Evolutionary conservation across 1,140 invertebrate species (phyloP), one percentile per base, ranked within the genome.

Genomic region (Cyrtorhinus lividipennis): DNA sequence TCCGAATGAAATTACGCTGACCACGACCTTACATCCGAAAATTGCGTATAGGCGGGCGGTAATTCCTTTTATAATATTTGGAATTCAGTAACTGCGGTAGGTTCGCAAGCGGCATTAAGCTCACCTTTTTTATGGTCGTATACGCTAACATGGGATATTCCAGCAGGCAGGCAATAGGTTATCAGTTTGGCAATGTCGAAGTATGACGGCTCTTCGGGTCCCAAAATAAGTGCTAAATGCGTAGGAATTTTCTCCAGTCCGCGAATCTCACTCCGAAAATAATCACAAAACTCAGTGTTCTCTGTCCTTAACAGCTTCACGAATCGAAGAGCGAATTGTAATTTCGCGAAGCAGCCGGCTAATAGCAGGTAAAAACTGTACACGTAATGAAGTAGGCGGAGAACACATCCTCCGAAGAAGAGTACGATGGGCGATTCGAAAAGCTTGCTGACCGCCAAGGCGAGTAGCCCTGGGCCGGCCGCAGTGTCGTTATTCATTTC

Each of bases 91-190:
- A 8, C n/a, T 10, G 38, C n/a, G 8, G n/a, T 8, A 44, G 8
- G 20, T 10, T 10, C 10, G 8, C 8, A 56, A 8, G n/a, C 8
- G 23, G 20, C n/a, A 24, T 12, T 8, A 10, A 12, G n/a, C 67
- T 75, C 78, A 85, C 85, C 84, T 76, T 66, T 64, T 56, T 78
- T 78, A 69, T 79, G 73, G 73, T 86, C 83, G 71, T 85, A 82
- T 69, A 87, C 83, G 69, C 80, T 86, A 67, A 87, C 71, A 72
- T 78, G 82, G 48, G 80, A 74, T 67, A 86, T 79, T 67, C 80
- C 80, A 65, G 79, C 73, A 24, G 77, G 73, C 24, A 83, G 70
- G 72, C 80, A 81, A 84, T 84, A 87, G 20, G 79, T 73, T 56
- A 85, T 76, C 48, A 87, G 68, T 56, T 76, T 79, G 30, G 79